Base-by-base conservation (phyloP, 2,797 vertebrate species). In the Agapornis canus region DNA sequence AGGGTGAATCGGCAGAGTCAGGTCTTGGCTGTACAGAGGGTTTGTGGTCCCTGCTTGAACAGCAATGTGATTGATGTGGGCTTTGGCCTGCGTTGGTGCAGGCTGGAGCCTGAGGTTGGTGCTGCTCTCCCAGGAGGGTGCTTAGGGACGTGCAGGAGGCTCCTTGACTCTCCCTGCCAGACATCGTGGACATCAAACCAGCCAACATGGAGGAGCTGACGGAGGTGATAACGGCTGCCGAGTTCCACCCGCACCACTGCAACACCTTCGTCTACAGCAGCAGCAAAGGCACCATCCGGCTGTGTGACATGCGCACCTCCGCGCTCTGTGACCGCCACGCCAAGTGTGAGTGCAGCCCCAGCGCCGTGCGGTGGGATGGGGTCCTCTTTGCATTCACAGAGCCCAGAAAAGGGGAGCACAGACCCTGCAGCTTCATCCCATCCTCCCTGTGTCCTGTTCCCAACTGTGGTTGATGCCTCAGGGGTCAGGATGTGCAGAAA, bases 201-300 rank as follows among this genome's bases (percentile, higher is more conserved):
- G 97, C 99, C 96, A 99, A 99, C 98, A 99, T 99, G 99, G 99
- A 99, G 98, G 99, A 99, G 97, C 98, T 99, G 97, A 99, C 99
- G 0, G 99, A 99, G 96, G 99, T 99, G 97, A 99, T 99, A 97
- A 99, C 99, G 0, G 99, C 99, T 0, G 99, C 99, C 0, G 99
- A 99, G 97, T 99, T 99, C 95, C 99, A 99, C 95, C 99, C 99
- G 0, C 99, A 99, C 95, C 99, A 99, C 89, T 99, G 99, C 98
- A 99, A 99, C 98, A 99, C 98, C 59, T 99, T 99, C 5, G 99
- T 99, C 95, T 99, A 99, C 98, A 99, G 99, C 98, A 99, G 99
- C 98, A 99, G 99, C 98, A 99, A 99, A 95, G 99, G 99, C 91
- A 99, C 99, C 37, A 99, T 99, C 98, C 98, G 99, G 59, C 98